A percentile compares a stretch with the other conserved stretches of the same genome.
These are phyloP conservation scores for Parotia lawesii DNA, from an alignment of 2,113 vertebrate genomes.

Conservation along the genomic window DNA sequence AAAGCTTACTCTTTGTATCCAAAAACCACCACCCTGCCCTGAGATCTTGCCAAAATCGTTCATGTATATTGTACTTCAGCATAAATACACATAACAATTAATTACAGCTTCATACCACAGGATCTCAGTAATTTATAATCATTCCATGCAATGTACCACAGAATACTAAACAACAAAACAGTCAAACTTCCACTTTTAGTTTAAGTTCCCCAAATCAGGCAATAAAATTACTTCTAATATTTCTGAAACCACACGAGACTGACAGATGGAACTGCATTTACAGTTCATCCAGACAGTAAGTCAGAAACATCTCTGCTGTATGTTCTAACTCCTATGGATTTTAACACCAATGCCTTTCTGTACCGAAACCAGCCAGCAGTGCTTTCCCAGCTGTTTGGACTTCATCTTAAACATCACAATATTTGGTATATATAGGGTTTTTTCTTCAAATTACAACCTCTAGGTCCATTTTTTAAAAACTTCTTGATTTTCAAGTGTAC, in stretches of 20 bases:
- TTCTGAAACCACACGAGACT: background rate
- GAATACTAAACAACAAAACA: background rate
- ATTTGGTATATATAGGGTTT: background rate
- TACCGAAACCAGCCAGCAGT: background rate
- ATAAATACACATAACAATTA: background rate
- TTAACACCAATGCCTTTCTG: background rate
- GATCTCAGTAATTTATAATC: background rate
- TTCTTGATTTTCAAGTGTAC: background rate
- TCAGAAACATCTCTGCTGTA: background rate
- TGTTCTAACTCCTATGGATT: background rate
- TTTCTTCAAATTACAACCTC: background rate
- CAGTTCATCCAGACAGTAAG: background rate
- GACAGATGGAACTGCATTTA: background rate
- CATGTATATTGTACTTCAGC: background rate
- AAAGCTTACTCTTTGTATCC: background rate
- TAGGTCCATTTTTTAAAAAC: background rate
- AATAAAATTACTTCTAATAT: background rate
- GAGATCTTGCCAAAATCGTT: background rate
- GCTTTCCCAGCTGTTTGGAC: background rate
- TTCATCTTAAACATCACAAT: background rate
- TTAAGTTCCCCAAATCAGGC: background rate
- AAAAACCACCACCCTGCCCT: background rate
- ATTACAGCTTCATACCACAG: background rate
- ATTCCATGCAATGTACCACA: background rate
- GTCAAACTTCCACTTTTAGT: background rate